Evolutionary conservation across 2,888 invertebrate genomes (phyloP), one percentile per base, ranked within the genome.

Genomic region (Drosophila bunnanda): DNA sequence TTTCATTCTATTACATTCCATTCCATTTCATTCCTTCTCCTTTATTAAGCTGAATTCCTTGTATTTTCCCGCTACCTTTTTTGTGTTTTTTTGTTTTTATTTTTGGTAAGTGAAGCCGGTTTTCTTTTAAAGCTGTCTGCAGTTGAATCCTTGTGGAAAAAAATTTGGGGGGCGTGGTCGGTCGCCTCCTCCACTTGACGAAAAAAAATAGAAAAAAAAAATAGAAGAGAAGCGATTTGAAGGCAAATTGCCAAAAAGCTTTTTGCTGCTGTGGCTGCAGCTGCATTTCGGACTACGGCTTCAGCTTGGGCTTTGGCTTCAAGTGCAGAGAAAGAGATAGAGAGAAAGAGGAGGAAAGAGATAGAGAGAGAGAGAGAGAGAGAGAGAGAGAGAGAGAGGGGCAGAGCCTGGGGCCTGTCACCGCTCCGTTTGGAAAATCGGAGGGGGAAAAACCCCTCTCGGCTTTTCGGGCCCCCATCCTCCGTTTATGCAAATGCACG

Each of bases 181-280:
- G 43, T 6, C 13, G 13, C 48, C 44, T 34, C 22, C 30, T 41
- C 57, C 69, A 69, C 52, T 69, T 57, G 61, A 46, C 22, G 10
- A 52, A 59, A 60, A 55, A 34, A 52, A 25, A 28, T 5, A 17
- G 17, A 2, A 39, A 10, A 17, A n/a, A 44, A 41, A 38, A 44
- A 48, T 39, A 54, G 17, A 6, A 36, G 39, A 64, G 36, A 73
- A 62, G 12, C 56, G 64, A 77, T 80, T 79, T 76, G 62, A 79
- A 82, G 85, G 85, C 85, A 87, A 82, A 83, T 83, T 84, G 88
- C 85, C 88, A 87, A 87, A 86, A 84, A 83, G 82, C 79, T 83
- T 83, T 87, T 77, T 82, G 81, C 62, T 77, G 62, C 53, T 73
- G 68, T 6, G 62, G 57, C n/a, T 66, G 67, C 41, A 57, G 65